These are phyloP conservation scores for Drosophila nr. perissopoda DNA, from an alignment of 2,888 invertebrate genomes.

Conservation along the genomic window DNA sequence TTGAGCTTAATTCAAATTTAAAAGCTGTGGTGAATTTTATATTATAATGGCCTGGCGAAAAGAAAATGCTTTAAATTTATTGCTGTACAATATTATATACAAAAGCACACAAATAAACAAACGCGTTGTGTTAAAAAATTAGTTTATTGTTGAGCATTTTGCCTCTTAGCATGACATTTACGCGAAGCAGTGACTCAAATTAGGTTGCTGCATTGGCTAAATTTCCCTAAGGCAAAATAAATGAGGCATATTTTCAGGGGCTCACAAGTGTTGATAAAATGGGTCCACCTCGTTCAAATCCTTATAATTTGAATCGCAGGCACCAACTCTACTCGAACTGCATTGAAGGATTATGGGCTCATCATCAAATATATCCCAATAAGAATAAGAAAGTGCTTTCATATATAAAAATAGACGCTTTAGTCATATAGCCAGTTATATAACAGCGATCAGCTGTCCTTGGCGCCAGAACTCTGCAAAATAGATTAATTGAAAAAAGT, in stretches of 20 bases:
- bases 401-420: not conserved
- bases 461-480: not conserved
- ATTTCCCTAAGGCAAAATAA: not conserved
- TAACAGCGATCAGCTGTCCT: not conserved
- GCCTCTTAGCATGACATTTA: not conserved
- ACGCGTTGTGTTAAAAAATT: not conserved
- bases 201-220: not conserved
- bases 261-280: not conserved
- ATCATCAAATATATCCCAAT: not conserved
- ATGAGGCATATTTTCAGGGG: not conserved
- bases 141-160: not conserved
- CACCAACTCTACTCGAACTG: not conserved
- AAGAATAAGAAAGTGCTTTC: not conserved
- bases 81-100: not conserved
- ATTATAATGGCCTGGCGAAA: not conserved
- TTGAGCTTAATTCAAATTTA: not conserved
- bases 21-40: slow-evolving; percentile 13
- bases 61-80: not conserved
- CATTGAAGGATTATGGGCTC: not conserved
- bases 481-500: not conserved
- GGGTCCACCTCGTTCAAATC: not conserved
- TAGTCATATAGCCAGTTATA: not conserved
- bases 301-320: not conserved
- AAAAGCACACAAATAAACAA: not conserved
- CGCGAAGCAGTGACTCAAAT: not conserved